These are phyloP conservation scores for Deilephila elpenor DNA, from an alignment of 2,888 invertebrate species.

Conservation along the genomic window DNA sequence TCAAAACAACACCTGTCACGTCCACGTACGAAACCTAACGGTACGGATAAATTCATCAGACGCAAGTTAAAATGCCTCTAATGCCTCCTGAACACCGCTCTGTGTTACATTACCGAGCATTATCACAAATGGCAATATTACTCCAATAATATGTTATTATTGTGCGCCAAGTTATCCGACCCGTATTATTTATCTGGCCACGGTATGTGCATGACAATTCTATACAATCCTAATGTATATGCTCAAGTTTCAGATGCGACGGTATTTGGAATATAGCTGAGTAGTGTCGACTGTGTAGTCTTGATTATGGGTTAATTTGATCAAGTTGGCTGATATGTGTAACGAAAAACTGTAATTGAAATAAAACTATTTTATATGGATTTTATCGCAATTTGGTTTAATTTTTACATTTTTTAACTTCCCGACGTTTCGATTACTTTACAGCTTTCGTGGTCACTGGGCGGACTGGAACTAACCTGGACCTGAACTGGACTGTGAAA, in stretches of 20 bases:
- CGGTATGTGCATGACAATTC: constrained; percentile 80
- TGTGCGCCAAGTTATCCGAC: constrained; percentile 76
- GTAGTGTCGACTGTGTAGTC: too few relatives aligned
- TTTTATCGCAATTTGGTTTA: too few relatives aligned
- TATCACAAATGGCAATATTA: constrained; percentile 52
- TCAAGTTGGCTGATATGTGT: too few relatives aligned
- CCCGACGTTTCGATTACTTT: too few relatives aligned
- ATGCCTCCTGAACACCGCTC: constrained; percentile 16
- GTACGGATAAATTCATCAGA: constrained; percentile 15
- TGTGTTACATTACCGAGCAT: constrained; percentile 22
- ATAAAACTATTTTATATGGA: too few relatives aligned
- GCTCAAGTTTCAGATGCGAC: constrained; percentile 38
- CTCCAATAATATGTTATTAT: constrained; percentile 80
- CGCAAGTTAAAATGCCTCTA: constrained; percentile 28
- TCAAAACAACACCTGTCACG: background rate
- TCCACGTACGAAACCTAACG: background rate
- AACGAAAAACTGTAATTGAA: too few relatives aligned
- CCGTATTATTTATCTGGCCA: constrained; percentile 75
- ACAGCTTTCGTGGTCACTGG: too few relatives aligned
- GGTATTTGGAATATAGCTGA: background rate
- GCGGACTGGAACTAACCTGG: too few relatives aligned
- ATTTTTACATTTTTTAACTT: too few relatives aligned
- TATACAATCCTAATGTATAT: constrained; percentile 71
- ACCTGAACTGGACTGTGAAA: too few relatives aligned
- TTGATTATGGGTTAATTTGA: background rate